Evolutionary conservation across 2,113 vertebrate genomes (phyloP), one percentile per base, ranked within the genome.

Genomic region (Tenebrosternarchus preto): DNA sequence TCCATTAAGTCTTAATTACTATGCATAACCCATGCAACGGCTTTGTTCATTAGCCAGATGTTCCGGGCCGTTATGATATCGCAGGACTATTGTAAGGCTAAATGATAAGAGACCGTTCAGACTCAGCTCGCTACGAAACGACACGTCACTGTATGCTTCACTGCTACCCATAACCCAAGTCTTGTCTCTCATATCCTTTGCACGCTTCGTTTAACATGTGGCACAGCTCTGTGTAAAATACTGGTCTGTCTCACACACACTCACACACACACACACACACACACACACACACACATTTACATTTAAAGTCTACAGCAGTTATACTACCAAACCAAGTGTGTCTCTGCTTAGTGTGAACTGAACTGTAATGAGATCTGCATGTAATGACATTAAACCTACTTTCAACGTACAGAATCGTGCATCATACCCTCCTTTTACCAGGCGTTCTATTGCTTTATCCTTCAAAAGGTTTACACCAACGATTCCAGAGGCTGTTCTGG

Each of bases 171-270:
- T n/a, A n/a, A 15, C 16, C 60, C 19, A 24, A 27, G 15, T 63
- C 4, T 25, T 29, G 24, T 27, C 60, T 3, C 60, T 27, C 4
- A 15, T 27, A 16, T 63, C 60, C 60, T 5, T 63, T 2, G 4
- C 27, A 63, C 60, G 29, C 60, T 29, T 16, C 16, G 16, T 63
- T 12, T 63, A 63, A 63, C 16, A 5, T 27, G 27, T 22, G 24
- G 57, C 22, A 60, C n/a, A 60, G 57, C 57, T 60, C n/a, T 60
- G 24, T 60, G 57, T 60, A 60, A 60, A 60, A 24, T 22, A 22
- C n/a, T 11, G n/a, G 15, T 25, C 25, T 63, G 12, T 63, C 60
- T 29, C 60, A 63, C 25, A 63, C 16, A 60, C 57, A 60, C 19
- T 9, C 19, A 24, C n/a, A 24, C 22, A 36, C 57, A 63, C 60